Percentiles rank a stretch among this genome's conserved stretches.
Conservation (phyloP, 2,113 vertebrate genomes). For the Zootoca vivipara region DNA sequence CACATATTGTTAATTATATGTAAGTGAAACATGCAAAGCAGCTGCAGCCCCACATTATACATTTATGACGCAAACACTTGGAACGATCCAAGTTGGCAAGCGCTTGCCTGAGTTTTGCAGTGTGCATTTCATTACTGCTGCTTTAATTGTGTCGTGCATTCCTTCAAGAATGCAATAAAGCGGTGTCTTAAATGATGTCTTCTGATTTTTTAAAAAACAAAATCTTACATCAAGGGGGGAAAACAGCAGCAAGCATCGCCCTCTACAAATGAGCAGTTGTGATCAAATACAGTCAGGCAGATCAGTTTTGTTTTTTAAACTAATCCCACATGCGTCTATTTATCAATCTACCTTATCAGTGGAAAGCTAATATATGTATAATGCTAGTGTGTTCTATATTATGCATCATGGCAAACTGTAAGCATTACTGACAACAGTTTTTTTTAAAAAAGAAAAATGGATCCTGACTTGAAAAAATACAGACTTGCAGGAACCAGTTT, state of each 20-base stretch:
- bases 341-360: not conserved
- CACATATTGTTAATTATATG: not conserved
- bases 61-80: not conserved
- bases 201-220: not conserved
- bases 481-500: not conserved
- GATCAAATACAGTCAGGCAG: not conserved
- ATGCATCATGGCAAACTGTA: not conserved
- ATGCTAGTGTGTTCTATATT: not conserved
- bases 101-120: not conserved
- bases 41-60: not conserved
- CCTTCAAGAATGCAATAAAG: not conserved
- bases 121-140: not conserved
- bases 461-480: not conserved
- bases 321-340: not conserved
- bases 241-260: not conserved
- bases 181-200: not conserved
- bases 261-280: not conserved
- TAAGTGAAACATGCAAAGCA: not conserved
- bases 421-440: not conserved
- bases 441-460: not conserved
- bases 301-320: not conserved
- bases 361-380: not conserved
- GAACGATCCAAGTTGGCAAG: not conserved
- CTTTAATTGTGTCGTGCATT: not conserved
- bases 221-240: not conserved